Base-by-base conservation (phyloP, 2,113 vertebrate species). In the Triplophysa tibetana region DNA sequence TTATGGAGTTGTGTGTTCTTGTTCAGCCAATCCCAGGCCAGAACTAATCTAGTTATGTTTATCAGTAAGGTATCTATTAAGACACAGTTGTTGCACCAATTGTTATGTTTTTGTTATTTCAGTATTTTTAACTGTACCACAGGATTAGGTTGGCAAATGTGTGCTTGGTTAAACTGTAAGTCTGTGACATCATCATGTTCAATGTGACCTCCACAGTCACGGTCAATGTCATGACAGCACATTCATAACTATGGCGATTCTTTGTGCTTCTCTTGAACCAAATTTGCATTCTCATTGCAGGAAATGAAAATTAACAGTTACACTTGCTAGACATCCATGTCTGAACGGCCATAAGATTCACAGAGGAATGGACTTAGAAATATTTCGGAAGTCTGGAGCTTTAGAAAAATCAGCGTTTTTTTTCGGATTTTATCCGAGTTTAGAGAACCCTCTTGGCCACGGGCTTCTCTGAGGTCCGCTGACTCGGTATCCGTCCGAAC, bases 41-140 rank as follows among this genome's bases (percentile, higher is more conserved):
- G 52, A 19, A 60, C 52, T 60, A 73, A 60, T 60, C 70, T 29
- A 41, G 26, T 7, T 60, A 12, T 72, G 48, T 73, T 74, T 61
- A 60, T 74, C 38, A 23, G 56, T 21, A 19, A 56, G n/a, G 1
- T 24, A 43, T 74, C 24, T 43, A 24, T 74, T 24, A 7, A 38
- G 33, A 61, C 43, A 33, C 21, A 17, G 45, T 61, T 61, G 23
- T 11, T n/a, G n/a, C n/a, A 19, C 2, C 21, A 21, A 58, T n/a
- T 21, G 13, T 69, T 26, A 8, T 14, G 50, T 8, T 73, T 56
- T 21, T 33, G 52, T 58, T 21, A 45, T 45, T 24, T 2, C 24
- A 8, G 2, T 60, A 61, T 74, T 24, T 61, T 72, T 0, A 41
- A 23, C 50, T 56, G 19, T 45, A 61, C 72, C 54, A 45, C 72